Percentiles rank a stretch among this genome's conserved stretches.
These are phyloP conservation scores for Spizella passerina DNA, from an alignment of 2,797 vertebrate species.

Conservation along the genomic window DNA sequence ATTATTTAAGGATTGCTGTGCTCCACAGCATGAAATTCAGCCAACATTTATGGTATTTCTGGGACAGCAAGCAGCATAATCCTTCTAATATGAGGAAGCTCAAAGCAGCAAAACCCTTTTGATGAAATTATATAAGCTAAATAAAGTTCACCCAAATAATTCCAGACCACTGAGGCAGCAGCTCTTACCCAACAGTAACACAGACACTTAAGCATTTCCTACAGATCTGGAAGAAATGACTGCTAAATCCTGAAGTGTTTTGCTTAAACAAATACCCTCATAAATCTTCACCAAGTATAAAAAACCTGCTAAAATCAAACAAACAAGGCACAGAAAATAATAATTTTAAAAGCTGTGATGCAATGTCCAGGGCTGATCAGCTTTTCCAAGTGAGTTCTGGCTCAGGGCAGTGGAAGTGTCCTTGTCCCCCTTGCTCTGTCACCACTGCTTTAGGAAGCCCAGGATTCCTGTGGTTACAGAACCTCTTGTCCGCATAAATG, in stretches of 20 bases:
- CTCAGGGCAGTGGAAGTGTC: not conserved
- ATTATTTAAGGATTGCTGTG: not conserved
- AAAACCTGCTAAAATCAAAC: conserved; percentile 2
- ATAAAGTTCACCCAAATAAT: conserved; percentile 21
- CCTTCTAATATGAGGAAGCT: not conserved
- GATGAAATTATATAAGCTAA: not conserved
- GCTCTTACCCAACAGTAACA: conserved; percentile 20
- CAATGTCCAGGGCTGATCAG: not conserved
- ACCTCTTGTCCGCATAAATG: conserved; percentile 30
- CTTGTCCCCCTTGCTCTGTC: not conserved
- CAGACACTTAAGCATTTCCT: conserved; percentile 10
- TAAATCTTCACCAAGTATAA: conserved; percentile 19
- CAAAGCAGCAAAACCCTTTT: not conserved
- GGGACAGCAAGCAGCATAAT: not conserved
- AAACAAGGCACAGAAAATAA: conserved; percentile 7
- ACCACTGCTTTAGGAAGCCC: not conserved
- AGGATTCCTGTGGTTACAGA: conserved; percentile 10
- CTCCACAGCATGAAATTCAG: not conserved
- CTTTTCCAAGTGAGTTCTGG: not conserved
- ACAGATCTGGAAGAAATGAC: not conserved
- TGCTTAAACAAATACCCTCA: conserved; percentile 10
- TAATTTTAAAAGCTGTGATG: not conserved
- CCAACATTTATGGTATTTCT: not conserved
- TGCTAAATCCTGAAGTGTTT: conserved; percentile 16
- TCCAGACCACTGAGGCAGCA: not conserved